Evolutionary conservation across 2,797 vertebrate species (phyloP).

Genomic region (Schizopygopsis pylzovi): DNA sequence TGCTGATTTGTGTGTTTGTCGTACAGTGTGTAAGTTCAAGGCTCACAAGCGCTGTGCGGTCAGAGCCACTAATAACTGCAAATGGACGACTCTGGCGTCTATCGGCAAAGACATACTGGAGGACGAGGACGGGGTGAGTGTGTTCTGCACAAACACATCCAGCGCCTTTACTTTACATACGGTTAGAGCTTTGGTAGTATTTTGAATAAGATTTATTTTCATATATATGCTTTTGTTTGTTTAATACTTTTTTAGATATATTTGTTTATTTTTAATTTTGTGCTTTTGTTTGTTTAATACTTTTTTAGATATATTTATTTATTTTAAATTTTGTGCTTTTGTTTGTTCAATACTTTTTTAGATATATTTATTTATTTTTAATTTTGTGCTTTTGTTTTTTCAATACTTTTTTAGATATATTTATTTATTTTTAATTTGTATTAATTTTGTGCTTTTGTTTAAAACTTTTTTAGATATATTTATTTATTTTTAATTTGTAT

Average conservation of each 20-base stretch:
- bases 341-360: no score
- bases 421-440: no score
- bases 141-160: neutral
- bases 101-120: slow-evolving; percentile 96
- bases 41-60: slow-evolving; percentile 95
- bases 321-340: no score
- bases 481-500: no score
- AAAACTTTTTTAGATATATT: no score
- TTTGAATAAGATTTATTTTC: neutral
- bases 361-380: no score
- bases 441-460: no score
- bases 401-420: no score
- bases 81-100: slow-evolving; percentile 96
- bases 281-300: no score
- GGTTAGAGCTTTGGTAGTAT: neutral
- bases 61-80: slow-evolving; percentile 94
- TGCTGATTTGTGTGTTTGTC: slow-evolving; percentile 9
- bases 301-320: no score
- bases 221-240: neutral
- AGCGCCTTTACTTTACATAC: neutral
- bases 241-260: neutral
- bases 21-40: slow-evolving; percentile 90
- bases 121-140: slow-evolving; percentile 93
- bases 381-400: no score
- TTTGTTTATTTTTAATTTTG: no score